Evolutionary conservation across 2,797 vertebrate species (phyloP).

Genomic region (Hirundo rustica): DNA sequence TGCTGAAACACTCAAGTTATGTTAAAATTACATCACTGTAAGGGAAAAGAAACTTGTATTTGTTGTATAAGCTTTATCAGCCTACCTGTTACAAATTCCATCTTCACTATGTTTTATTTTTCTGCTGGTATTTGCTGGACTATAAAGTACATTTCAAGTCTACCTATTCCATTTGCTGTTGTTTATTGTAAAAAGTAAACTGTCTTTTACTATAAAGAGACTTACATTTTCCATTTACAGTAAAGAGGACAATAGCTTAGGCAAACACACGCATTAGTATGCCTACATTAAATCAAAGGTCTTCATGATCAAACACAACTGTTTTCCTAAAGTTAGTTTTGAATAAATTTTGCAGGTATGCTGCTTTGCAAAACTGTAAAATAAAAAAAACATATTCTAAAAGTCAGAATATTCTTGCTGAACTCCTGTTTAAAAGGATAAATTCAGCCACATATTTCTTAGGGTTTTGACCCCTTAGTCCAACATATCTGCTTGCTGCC

Average conservation of each 20-base stretch:
- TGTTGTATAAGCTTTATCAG: neutral
- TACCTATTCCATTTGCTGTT: neutral
- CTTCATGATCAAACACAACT: fast-evolving
- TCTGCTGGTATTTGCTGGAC: neutral
- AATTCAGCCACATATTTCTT: neutral
- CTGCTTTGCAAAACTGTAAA: neutral
- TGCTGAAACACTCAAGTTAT: neutral
- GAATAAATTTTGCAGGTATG: neutral
- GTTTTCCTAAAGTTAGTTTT: neutral
- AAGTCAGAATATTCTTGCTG: neutral
- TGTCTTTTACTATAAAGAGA: neutral
- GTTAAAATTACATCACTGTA: neutral
- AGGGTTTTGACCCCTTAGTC: neutral
- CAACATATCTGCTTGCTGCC: neutral
- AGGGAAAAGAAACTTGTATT: neutral
- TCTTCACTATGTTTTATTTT: neutral
- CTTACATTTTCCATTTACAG: neutral
- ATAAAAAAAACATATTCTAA: neutral
- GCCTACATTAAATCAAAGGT: neutral
- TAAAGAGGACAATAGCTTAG: neutral
- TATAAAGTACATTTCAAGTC: neutral
- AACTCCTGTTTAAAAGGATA: neutral
- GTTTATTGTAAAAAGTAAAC: neutral
- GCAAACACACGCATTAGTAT: neutral
- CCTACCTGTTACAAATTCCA: neutral